A percentile compares a stretch with the other conserved stretches of the same genome.
phyloP scores from a whole-genome alignment of 2,113 vertebrate genomes.

The Ciconia boyciana region DNA sequence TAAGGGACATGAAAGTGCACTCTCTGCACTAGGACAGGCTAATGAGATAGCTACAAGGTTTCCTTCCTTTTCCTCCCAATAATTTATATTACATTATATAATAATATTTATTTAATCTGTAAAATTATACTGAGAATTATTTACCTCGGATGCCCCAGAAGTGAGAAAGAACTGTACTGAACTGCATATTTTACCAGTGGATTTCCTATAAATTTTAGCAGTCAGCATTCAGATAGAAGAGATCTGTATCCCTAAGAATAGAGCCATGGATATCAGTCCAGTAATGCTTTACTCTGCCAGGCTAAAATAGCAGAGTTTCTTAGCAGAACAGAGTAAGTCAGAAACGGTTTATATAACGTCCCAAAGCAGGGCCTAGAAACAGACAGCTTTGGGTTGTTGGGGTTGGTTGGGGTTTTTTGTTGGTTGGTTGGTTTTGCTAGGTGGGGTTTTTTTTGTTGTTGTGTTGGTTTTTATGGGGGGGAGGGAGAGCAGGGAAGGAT shows the following conservation, averaged over 20 bases:
- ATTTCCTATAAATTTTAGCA: background rate
- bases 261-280: background rate
- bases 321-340: background rate
- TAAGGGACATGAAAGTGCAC: background rate
- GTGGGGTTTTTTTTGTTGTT: no score
- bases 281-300: background rate
- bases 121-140: background rate
- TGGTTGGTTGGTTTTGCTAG: no score
- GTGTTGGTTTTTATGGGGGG: rapidly evolving
- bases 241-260: background rate
- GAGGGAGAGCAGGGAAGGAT: background rate
- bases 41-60: background rate
- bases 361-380: background rate
- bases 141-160: background rate
- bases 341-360: background rate
- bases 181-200: background rate
- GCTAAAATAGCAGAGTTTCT: background rate
- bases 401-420: background rate
- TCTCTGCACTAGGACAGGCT: background rate
- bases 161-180: background rate
- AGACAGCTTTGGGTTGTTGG: background rate
- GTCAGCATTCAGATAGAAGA: background rate
- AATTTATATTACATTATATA: background rate
- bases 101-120: background rate
- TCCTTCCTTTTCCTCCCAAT: background rate